Conservation (phyloP, 1,140 invertebrate genomes). For the Trialeurodes vaporariorum region DNA sequence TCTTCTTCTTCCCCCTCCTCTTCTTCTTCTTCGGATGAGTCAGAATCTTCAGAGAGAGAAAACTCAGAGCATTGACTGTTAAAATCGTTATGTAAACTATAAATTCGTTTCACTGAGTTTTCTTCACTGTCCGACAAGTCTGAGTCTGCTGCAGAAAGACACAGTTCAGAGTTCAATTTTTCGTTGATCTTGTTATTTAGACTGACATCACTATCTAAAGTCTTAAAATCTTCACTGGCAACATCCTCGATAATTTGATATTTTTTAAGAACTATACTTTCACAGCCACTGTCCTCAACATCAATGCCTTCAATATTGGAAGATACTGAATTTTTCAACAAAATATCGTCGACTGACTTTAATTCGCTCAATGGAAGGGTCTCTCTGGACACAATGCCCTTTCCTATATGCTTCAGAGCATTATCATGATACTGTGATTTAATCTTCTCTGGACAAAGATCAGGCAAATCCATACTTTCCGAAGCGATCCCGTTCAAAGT, state of each 20-base stretch:
- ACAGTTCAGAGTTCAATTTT: slow-evolving; percentile 10
- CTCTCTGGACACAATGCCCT: neutral
- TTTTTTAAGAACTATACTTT: slow-evolving; percentile 15
- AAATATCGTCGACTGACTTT: neutral
- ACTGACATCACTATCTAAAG: too few relatives aligned
- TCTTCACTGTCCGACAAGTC: slow-evolving; percentile 15
- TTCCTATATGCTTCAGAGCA: too few relatives aligned
- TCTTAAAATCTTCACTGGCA: slow-evolving; percentile 19
- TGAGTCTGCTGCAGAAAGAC: slow-evolving; percentile 1
- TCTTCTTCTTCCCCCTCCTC: neutral
- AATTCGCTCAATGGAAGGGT: neutral
- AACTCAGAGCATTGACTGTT: slow-evolving; percentile 11
- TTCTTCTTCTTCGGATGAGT: neutral
- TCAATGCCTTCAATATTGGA: neutral
- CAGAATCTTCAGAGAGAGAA: slow-evolving; percentile 4
- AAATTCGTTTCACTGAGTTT: slow-evolving; percentile 4
- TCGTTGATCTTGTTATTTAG: neutral
- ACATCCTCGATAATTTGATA: slow-evolving; percentile 22
- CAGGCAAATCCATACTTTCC: slow-evolving; percentile 16
- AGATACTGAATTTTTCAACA: neutral
- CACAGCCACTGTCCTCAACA: slow-evolving; percentile 10
- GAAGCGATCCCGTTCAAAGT: neutral
- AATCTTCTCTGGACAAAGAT: slow-evolving; percentile 16
- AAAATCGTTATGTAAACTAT: neutral
- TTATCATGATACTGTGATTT: too few relatives aligned